These are phyloP conservation scores for Nephrotoma flavescens DNA, from an alignment of 2,888 invertebrate genomes.

Conservation along the genomic window DNA sequence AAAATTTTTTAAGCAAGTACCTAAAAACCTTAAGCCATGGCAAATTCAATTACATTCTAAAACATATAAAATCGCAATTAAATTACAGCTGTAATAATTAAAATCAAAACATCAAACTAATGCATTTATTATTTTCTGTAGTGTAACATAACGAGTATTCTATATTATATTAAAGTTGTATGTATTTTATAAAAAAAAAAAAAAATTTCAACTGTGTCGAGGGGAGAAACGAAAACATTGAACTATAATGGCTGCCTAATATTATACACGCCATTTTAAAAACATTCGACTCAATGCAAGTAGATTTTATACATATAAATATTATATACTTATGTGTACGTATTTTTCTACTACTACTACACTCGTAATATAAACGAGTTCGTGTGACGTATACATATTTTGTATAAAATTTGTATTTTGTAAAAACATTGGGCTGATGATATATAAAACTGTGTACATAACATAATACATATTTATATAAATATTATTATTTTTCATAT, in stretches of 20 bases:
- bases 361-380: not conserved
- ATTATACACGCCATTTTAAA: conserved; percentile 4
- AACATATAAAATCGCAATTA: not conserved
- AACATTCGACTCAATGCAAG: conserved; percentile 4
- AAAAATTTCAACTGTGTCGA: not conserved
- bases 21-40: not conserved
- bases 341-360: not conserved
- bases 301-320: not conserved
- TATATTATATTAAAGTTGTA: not conserved
- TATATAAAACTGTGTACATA: not conserved
- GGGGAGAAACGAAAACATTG: conserved; percentile 2
- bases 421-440: conserved; percentile 1
- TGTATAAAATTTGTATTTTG: not conserved
- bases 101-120: not conserved
- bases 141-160: not conserved
- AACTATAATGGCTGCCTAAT: conserved; percentile 7
- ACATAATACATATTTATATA: not conserved
- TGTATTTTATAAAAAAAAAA: not conserved
- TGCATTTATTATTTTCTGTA: not conserved
- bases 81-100: not conserved
- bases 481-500: not conserved
- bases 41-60: not conserved
- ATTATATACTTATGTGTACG: not conserved
- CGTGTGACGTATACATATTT: not conserved
- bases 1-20: not conserved